Conservation (phyloP, 2,113 vertebrate species). For the Promerops cafer region DNA sequence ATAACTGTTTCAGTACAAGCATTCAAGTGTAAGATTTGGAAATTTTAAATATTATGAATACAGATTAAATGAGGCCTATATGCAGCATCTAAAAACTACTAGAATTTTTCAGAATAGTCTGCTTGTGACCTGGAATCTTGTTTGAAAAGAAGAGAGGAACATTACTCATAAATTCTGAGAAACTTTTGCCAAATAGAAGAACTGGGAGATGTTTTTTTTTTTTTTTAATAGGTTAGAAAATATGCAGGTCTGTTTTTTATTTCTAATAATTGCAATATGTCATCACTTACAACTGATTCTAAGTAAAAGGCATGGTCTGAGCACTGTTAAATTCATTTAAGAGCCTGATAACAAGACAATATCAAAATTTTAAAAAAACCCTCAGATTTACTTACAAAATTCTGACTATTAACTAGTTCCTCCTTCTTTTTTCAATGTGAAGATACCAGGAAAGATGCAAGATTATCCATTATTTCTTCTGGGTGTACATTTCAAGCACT, state of each 20-base stretch:
- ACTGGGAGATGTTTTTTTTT: neutral
- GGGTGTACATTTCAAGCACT: neutral
- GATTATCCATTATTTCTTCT: neutral
- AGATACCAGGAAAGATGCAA: neutral
- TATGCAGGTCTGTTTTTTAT: neutral
- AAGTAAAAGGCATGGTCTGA: neutral
- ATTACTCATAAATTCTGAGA: neutral
- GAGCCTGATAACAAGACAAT: neutral
- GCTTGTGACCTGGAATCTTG: neutral
- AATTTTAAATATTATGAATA: neutral
- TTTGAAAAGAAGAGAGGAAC: neutral
- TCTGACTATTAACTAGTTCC: neutral
- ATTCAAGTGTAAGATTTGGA: neutral
- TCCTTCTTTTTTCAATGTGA: neutral
- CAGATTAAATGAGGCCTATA: neutral
- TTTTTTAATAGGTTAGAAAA: neutral
- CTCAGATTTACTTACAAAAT: neutral
- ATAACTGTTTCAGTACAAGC: neutral
- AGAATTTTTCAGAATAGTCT: neutral
- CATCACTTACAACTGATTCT: neutral
- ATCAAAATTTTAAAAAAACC: neutral
- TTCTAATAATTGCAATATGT: neutral
- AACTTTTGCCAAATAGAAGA: neutral
- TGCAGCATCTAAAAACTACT: neutral
- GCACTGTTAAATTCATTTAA: neutral